phyloP scores from a whole-genome alignment of 1,140 invertebrate species.

The Bombus pyrosoma region DNA sequence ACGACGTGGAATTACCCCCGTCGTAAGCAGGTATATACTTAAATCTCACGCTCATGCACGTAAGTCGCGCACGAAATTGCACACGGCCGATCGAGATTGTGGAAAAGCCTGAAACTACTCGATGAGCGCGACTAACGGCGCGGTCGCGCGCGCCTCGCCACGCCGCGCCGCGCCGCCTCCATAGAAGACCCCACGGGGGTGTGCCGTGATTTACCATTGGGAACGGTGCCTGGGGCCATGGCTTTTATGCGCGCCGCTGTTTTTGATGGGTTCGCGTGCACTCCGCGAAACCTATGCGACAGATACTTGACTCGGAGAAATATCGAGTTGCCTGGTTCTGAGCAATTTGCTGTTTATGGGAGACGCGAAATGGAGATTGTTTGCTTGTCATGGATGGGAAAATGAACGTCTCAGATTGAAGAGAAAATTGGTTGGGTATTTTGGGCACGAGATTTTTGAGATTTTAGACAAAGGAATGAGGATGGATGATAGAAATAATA shows the following conservation, averaged over 20 bases:
- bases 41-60: constrained; percentile 68
- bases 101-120: constrained; percentile 42
- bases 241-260: constrained; percentile 21
- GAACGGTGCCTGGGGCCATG: constrained; percentile 6
- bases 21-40: constrained; percentile 71
- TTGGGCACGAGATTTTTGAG: too few relatives aligned
- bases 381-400: background rate
- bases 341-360: constrained; percentile 37
- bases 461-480: too few relatives aligned
- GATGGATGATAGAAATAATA: too few relatives aligned
- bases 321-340: constrained; percentile 21
- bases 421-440: background rate
- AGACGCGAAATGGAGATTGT: background rate
- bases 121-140: background rate
- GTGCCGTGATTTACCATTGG: constrained; percentile 56
- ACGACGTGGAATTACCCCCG: constrained; percentile 73
- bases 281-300: background rate
- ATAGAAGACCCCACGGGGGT: constrained; percentile 26
- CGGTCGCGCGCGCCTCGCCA: background rate
- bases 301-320: constrained; percentile 35
- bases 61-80: constrained; percentile 65
- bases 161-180: background rate
- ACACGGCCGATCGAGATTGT: constrained; percentile 58
- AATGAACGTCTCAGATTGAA: background rate
- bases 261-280: constrained; percentile 27